phyloP scores from a whole-genome alignment of 2,797 vertebrate species.

The Hemibagrus guttatus region DNA sequence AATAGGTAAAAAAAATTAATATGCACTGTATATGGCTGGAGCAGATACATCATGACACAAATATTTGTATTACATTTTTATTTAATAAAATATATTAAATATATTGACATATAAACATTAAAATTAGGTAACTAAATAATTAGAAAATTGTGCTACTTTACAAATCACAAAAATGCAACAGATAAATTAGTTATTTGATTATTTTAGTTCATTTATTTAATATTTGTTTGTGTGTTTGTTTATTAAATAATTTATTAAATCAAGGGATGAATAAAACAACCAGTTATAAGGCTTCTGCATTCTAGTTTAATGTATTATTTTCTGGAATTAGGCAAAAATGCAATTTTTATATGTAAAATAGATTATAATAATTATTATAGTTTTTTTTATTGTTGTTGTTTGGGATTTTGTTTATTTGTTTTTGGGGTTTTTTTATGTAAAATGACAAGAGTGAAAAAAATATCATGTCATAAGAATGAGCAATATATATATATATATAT shows the following conservation, averaged over 20 bases:
- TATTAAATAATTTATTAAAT: neutral
- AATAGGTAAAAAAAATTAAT: too few relatives aligned
- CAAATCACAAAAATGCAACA: neutral
- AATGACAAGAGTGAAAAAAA: neutral
- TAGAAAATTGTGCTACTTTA: neutral
- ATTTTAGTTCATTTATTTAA: neutral
- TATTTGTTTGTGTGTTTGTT: neutral
- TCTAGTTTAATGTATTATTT: too few relatives aligned
- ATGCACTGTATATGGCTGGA: neutral
- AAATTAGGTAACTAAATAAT: neutral
- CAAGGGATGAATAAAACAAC: neutral
- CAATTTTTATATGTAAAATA: too few relatives aligned
- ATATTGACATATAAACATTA: neutral
- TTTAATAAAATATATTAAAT: neutral
- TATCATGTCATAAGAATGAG: neutral
- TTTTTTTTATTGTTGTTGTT: too few relatives aligned
- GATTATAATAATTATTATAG: too few relatives aligned
- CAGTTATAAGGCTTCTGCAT: neutral
- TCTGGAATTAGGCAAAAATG: too few relatives aligned
- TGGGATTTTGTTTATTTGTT: too few relatives aligned
- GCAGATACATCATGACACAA: neutral
- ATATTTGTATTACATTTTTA: neutral
- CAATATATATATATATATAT: neutral
- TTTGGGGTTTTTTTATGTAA: neutral
- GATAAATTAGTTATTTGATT: neutral